These are phyloP conservation scores for Dasysyrphus tricinctus DNA, from an alignment of 2,888 invertebrate genomes.

Conservation along the genomic window DNA sequence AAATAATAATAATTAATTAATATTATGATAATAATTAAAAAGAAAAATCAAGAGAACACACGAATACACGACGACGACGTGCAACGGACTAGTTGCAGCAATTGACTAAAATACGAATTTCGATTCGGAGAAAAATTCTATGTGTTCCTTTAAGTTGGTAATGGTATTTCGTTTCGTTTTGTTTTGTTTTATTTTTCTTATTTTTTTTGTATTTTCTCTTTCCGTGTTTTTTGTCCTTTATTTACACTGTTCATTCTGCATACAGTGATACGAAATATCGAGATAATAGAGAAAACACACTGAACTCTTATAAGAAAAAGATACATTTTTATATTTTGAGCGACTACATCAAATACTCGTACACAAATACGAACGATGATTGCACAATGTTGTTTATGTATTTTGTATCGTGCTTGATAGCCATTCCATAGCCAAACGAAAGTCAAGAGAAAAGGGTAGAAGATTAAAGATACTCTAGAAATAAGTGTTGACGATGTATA, in stretches of 20 bases:
- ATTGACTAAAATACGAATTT: conserved; percentile 69
- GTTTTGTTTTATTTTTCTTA: conserved; percentile 53
- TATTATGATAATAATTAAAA: conserved; percentile 45
- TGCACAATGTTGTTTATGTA: conserved; percentile 21
- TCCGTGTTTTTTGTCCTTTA: conserved; percentile 34
- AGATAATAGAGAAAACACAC: conserved; percentile 39
- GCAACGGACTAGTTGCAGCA: conserved; percentile 69
- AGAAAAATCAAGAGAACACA: conserved; percentile 62
- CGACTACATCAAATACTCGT: background rate
- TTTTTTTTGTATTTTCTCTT: conserved; percentile 53
- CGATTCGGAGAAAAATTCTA: conserved; percentile 65
- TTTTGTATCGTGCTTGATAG: background rate
- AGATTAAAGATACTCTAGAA: background rate
- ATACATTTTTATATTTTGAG: conserved; percentile 40
- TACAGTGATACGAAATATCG: background rate
- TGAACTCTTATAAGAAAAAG: conserved; percentile 16
- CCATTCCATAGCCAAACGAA: background rate
- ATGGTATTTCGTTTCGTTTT: conserved; percentile 60
- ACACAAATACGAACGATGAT: background rate
- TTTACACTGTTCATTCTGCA: conserved; percentile 46
- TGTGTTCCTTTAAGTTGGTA: conserved; percentile 37
- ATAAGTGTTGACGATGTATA: background rate
- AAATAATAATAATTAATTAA: conserved; percentile 45
- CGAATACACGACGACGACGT: conserved; percentile 63
- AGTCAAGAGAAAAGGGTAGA: conserved; percentile 12